phyloP scores from a whole-genome alignment of 2,113 vertebrate species.

The Xenotilapia longispinis region DNA sequence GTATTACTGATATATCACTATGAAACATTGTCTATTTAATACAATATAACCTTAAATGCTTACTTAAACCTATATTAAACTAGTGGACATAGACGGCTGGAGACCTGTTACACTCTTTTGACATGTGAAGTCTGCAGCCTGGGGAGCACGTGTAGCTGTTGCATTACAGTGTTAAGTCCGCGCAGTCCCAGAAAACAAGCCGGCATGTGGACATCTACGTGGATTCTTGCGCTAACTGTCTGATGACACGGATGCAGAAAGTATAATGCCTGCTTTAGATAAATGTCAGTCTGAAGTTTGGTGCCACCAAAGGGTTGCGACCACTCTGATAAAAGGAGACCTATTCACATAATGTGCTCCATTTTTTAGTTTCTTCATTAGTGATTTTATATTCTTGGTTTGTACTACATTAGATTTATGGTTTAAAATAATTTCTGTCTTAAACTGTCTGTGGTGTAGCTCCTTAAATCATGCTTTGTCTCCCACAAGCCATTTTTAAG shows the following conservation, averaged over 20 bases:
- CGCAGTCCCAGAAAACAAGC: neutral
- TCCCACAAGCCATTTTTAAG: neutral
- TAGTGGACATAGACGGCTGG: neutral
- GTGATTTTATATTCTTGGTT: neutral
- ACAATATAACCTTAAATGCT: neutral
- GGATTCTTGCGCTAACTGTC: neutral
- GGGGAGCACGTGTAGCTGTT: neutral
- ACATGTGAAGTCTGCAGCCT: neutral
- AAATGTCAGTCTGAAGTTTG: neutral
- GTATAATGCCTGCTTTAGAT: neutral
- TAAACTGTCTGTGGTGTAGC: neutral
- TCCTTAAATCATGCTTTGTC: neutral
- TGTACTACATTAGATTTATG: neutral
- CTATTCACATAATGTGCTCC: neutral
- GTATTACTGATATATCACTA: neutral
- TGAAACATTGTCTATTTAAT: neutral
- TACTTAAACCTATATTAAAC: neutral
- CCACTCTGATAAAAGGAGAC: neutral
- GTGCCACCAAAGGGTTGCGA: neutral
- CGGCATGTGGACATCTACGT: neutral
- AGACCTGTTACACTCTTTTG: neutral
- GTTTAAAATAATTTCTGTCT: neutral
- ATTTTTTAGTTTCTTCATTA: neutral
- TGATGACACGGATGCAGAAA: neutral
- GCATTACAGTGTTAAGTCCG: neutral